Evolutionary conservation across 2,888 invertebrate genomes (phyloP), one percentile per base, ranked within the genome.

Genomic region (Tetragnatha montana): DNA sequence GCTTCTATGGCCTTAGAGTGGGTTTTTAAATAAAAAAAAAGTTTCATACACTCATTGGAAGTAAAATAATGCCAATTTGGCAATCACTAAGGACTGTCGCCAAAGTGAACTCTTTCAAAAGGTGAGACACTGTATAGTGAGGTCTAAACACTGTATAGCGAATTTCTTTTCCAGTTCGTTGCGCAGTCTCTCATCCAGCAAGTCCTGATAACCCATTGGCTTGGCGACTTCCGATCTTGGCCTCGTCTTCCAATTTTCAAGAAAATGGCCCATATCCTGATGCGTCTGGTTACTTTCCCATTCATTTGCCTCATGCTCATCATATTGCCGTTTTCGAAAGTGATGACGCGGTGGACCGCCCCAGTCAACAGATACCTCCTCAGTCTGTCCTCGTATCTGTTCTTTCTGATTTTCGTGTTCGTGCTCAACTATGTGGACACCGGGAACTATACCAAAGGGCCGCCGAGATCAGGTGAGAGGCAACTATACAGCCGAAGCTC

Each of bases 141-240:
- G n/a, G n/a, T n/a, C n/a, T n/a, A n/a, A n/a, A n/a, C n/a, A n/a
- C n/a, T n/a, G n/a, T 10, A 10, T 17, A 12, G 60, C 6, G 4
- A n/a, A n/a, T 80, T 47, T 50, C 8, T 71, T 68, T 60, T 76
- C 4, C 92, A 94, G 92, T 96, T 96, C 92, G 96, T 96, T 0
- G 96, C 96, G 6, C 96, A 96, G 93, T 95, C 96, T 0, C 96
- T 96, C 93, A 95, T 96, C 21, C 96, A 96, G 93, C 95, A 96
- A 94, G 93, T 95, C 70, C 93, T 96, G 91, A 95, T 96, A 91
- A 94, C 95, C 60, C 95, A 95, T 87, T 96, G 96, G 96, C 94
- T 95, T 74, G 96, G 95, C 0, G 94, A 95, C 21, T 95, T 95
- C 94, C 94, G 95, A 93, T 93, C 94, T 88, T 96, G 95, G 95